Evolutionary conservation across 2,113 vertebrate species (phyloP).

Genomic region (Porphyrio hochstetteri): DNA sequence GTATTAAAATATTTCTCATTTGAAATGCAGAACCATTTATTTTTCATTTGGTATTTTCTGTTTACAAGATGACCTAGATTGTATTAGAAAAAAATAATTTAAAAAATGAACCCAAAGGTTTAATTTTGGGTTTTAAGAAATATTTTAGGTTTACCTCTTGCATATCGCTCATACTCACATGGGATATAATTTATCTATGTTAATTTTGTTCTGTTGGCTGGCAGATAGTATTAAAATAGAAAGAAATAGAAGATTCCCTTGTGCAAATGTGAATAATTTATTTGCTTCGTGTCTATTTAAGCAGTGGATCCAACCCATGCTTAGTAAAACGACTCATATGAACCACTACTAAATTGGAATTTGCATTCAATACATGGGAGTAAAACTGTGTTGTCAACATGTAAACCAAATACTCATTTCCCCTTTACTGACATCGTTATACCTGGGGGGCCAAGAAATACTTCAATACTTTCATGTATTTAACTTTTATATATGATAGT

Average conservation of each 20-base stretch:
- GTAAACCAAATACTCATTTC: neutral
- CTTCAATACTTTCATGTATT: neutral
- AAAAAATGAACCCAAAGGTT: neutral
- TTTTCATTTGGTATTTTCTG: neutral
- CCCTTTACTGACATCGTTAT: neutral
- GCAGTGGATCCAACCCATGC: neutral
- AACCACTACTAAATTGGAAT: neutral
- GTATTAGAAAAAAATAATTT: neutral
- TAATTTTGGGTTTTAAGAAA: neutral
- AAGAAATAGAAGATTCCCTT: neutral
- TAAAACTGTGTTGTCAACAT: neutral
- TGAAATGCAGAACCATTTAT: neutral
- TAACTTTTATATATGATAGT: neutral
- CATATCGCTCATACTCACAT: neutral
- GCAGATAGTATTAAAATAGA: neutral
- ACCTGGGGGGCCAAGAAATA: neutral
- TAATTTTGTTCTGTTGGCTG: neutral
- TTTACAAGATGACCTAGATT: slow-evolving; percentile 34
- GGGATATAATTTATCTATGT: neutral
- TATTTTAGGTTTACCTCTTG: neutral
- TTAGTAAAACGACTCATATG: neutral
- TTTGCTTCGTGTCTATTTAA: neutral
- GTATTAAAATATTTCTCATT: neutral
- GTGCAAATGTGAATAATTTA: neutral
- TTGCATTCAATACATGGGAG: neutral